Evolutionary conservation across 2,888 invertebrate species (phyloP).

Genomic region (Oligia fasciuncula): DNA sequence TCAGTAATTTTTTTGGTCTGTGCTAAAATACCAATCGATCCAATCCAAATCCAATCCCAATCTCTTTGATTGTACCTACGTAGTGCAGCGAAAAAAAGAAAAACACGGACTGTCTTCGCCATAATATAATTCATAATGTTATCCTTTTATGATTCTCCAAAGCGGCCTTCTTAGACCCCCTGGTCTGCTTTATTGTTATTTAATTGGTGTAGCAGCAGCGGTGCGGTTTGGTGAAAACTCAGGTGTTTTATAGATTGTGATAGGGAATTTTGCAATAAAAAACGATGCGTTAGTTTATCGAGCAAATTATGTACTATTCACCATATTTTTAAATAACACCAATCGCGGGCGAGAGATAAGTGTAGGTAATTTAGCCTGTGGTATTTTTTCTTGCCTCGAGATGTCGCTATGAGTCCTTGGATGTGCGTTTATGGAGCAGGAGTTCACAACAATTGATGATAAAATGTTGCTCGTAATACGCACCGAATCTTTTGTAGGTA

Average conservation of each 20-base stretch:
- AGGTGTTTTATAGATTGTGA: not conserved
- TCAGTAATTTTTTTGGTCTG: too few relatives aligned
- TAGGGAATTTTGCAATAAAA: not conserved
- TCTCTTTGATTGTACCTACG: too few relatives aligned
- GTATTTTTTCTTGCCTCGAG: not conserved
- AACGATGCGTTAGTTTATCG: too few relatives aligned
- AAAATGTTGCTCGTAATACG: not conserved
- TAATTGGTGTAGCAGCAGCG: not conserved
- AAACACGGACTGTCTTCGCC: too few relatives aligned
- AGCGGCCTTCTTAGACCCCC: too few relatives aligned
- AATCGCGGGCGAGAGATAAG: not conserved
- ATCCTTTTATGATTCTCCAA: too few relatives aligned
- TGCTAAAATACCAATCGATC: too few relatives aligned
- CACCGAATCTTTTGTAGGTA: not conserved
- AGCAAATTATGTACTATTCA: too few relatives aligned
- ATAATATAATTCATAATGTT: too few relatives aligned
- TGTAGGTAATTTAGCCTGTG: not conserved
- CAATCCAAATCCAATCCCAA: too few relatives aligned
- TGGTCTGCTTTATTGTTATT: conserved; percentile 3
- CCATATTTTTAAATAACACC: not conserved
- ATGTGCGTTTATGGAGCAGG: not conserved
- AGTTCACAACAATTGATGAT: not conserved
- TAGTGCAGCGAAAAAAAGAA: too few relatives aligned
- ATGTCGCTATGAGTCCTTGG: not conserved
- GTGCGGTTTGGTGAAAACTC: not conserved